These are phyloP conservation scores for Micromys minutus DNA, from an alignment of 2,113 vertebrate species.

Conservation along the genomic window DNA sequence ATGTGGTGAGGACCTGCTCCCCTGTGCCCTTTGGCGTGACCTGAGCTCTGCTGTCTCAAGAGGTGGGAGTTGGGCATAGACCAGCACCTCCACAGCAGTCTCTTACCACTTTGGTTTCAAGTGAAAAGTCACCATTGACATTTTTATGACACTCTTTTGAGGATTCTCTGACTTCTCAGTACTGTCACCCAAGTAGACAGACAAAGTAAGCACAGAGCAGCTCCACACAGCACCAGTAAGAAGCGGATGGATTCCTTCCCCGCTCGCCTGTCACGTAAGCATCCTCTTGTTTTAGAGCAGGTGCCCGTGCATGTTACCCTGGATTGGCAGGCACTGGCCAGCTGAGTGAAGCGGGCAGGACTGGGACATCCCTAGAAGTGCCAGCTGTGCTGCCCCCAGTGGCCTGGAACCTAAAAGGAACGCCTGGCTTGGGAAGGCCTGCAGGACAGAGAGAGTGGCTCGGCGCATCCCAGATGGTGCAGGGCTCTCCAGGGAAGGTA, in stretches of 20 bases:
- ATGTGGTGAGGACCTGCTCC: accelerated
- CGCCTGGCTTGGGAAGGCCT: not conserved
- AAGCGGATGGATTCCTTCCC: accelerated
- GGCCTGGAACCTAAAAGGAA: not conserved
- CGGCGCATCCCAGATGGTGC: not conserved
- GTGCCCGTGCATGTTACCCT: accelerated
- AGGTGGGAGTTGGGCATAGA: not conserved
- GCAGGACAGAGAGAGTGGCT: not conserved
- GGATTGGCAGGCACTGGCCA: too few species aligned
- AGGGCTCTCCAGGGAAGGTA: not conserved
- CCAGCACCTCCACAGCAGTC: too few species aligned
- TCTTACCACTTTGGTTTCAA: not conserved
- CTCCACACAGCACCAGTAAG: accelerated
- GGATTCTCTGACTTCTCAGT: accelerated
- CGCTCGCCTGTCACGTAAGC: accelerated
- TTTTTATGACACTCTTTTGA: not conserved
- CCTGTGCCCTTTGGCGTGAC: accelerated
- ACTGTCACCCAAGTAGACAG: not conserved
- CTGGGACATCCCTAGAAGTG: too few species aligned
- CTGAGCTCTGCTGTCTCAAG: accelerated
- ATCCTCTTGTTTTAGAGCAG: accelerated
- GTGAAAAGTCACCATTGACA: accelerated
- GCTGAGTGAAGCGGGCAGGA: not conserved
- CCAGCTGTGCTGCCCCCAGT: not conserved
- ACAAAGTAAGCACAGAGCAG: not conserved